phyloP scores from a whole-genome alignment of 2,113 vertebrate genomes.

The Prochilodus magdalenae region DNA sequence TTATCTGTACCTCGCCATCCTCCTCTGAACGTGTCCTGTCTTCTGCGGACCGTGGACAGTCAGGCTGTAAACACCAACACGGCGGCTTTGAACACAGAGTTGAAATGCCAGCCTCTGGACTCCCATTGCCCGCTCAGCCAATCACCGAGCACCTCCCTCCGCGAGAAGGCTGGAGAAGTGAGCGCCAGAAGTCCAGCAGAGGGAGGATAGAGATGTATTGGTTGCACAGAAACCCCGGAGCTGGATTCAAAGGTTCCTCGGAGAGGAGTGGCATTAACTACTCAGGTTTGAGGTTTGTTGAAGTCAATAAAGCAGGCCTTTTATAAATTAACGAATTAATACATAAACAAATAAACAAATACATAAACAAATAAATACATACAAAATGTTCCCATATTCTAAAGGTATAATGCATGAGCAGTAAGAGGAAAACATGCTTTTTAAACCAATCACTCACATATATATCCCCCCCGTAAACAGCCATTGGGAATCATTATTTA shows the following conservation, averaged over 20 bases:
- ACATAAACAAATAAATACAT: background rate
- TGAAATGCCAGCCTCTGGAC: slow-evolving; percentile 70
- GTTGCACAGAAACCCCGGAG: slow-evolving; percentile 67
- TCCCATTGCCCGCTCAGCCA: slow-evolving; percentile 72
- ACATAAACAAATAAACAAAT: background rate
- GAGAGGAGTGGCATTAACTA: background rate
- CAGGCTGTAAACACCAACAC: slow-evolving; percentile 78
- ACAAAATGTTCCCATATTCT: background rate
- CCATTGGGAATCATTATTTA: too few relatives aligned
- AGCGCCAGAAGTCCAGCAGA: slow-evolving; percentile 16
- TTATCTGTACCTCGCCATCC: slow-evolving; percentile 53
- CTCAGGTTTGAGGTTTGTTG: background rate
- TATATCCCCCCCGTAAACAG: background rate
- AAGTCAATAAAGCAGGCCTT: too few relatives aligned
- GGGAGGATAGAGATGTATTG: slow-evolving; percentile 61
- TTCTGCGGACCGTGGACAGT: slow-evolving; percentile 46
- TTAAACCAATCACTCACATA: background rate
- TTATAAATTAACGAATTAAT: background rate
- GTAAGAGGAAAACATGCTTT: background rate
- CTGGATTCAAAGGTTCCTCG: slow-evolving; percentile 8
- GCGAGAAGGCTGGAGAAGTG: slow-evolving; percentile 54
- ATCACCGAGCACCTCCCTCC: slow-evolving; percentile 71
- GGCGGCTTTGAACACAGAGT: slow-evolving; percentile 63
- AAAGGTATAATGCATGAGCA: background rate
- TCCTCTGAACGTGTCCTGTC: slow-evolving; percentile 38